Percentiles rank a stretch among this genome's conserved stretches.
Evolutionary conservation across 2,113 vertebrate genomes (phyloP).

Genomic region (Daphoenositta chrysoptera): DNA sequence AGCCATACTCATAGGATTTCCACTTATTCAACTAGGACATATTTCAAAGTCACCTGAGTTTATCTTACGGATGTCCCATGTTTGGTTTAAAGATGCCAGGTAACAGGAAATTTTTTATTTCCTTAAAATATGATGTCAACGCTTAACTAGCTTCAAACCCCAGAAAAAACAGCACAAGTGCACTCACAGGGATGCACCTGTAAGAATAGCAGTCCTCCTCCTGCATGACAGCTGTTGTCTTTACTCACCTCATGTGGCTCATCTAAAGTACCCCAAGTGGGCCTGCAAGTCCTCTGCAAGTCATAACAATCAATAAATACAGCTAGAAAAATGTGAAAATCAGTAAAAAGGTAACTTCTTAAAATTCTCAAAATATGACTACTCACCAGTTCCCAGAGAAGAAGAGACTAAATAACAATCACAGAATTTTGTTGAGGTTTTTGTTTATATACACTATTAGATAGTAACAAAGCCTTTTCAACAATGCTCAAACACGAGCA

Average conservation of each 20-base stretch:
- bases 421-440: background rate
- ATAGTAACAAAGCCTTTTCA: slow-evolving; percentile 30
- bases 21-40: background rate
- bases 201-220: background rate
- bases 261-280: background rate
- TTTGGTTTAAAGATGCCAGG: background rate
- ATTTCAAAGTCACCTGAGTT: background rate
- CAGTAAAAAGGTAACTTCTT: background rate
- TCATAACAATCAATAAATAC: background rate
- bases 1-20: background rate
- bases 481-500: background rate
- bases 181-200: background rate
- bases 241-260: background rate
- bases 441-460: background rate
- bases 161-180: background rate
- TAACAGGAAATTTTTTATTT: background rate
- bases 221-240: background rate
- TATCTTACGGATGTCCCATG: background rate
- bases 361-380: background rate
- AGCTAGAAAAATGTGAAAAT: background rate
- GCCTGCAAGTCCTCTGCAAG: background rate
- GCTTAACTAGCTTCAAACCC: background rate
- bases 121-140: background rate
- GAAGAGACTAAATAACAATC: background rate
- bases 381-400: background rate